Evolutionary conservation across 2,888 invertebrate species (phyloP).

Genomic region (Zonitis immaculata): DNA sequence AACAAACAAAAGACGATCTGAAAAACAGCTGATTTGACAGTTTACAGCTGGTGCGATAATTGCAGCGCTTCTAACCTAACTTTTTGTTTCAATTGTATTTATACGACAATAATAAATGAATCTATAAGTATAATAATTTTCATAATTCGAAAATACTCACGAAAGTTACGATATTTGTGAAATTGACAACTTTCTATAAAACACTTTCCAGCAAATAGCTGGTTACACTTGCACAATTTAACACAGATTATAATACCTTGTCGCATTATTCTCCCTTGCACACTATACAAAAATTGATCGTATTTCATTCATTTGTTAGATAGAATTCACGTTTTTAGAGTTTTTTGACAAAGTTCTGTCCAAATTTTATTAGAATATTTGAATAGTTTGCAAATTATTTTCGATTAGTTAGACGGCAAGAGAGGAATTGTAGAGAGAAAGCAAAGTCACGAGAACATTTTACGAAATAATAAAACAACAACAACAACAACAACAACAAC

Average conservation of each 20-base stretch:
- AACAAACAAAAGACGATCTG: not conserved
- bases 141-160: no score
- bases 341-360: no score
- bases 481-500: slow-evolving; percentile 38
- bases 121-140: not conserved
- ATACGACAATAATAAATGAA: not conserved
- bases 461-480: no score
- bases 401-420: not conserved
- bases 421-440: not conserved
- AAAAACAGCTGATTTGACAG: not conserved
- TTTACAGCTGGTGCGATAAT: not conserved
- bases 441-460: slow-evolving; percentile 41
- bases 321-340: no score
- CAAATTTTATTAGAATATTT: not conserved
- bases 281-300: slow-evolving; percentile 20
- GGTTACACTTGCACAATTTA: slow-evolving; percentile 44
- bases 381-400: no score
- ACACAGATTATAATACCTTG: slow-evolving; percentile 40
- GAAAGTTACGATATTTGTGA: slow-evolving; percentile 41
- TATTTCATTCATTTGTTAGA: no score
- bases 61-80: slow-evolving; percentile 8
- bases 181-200: slow-evolving; percentile 45
- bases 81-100: slow-evolving; percentile 1
- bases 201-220: slow-evolving; percentile 43
- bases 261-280: slow-evolving; percentile 39